A percentile compares a stretch with the other conserved stretches of the same genome.
These are phyloP conservation scores for Limanda limanda DNA, from an alignment of 2,113 vertebrate genomes.

Conservation along the genomic window DNA sequence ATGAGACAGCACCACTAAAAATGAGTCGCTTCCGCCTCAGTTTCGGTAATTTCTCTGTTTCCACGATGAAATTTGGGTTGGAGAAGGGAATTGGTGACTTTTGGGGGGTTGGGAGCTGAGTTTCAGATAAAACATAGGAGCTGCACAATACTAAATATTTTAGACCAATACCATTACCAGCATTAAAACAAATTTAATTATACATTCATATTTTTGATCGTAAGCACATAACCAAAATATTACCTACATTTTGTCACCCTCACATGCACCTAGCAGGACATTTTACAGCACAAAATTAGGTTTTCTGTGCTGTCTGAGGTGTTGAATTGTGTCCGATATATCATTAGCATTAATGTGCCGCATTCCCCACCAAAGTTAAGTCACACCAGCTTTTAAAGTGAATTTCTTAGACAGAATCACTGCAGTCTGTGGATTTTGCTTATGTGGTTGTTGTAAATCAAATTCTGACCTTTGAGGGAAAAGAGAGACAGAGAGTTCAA, in stretches of 20 bases:
- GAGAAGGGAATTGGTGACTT: background rate
- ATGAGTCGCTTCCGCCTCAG: background rate
- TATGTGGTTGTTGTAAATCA: background rate
- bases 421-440: background rate
- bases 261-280: background rate
- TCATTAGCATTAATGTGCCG: background rate
- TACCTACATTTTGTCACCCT: background rate
- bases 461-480: conserved; percentile 3
- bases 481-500: background rate
- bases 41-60: background rate
- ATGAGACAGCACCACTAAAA: background rate
- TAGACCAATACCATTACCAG: background rate
- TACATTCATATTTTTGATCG: background rate
- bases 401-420: background rate
- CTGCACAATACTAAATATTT: background rate
- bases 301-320: background rate
- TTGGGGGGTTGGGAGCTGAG: background rate
- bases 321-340: background rate
- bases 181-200: background rate
- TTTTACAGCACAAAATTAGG: background rate
- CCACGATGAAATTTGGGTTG: background rate
- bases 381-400: background rate
- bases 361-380: background rate
- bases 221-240: background rate
- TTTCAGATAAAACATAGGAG: background rate